Conservation (phyloP, 1,140 invertebrate genomes). For the Drosophila guanche region DNA sequence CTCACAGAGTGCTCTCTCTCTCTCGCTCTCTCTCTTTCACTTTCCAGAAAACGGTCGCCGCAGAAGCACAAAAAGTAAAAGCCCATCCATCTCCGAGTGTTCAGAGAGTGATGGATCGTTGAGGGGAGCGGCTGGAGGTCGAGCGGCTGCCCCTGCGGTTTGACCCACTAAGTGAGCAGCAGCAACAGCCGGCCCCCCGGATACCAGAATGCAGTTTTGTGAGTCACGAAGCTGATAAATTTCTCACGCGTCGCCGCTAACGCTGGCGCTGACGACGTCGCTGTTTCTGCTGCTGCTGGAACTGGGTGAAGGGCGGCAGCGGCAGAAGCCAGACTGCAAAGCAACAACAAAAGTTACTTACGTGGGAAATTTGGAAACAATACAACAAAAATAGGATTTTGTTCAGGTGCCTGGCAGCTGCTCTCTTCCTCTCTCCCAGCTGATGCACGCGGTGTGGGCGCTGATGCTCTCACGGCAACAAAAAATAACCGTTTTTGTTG, state of each 20-base stretch:
- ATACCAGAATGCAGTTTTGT: conserved; percentile 17
- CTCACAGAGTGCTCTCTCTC: conserved; percentile 6
- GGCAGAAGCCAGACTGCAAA: too few relatives aligned
- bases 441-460: too few relatives aligned
- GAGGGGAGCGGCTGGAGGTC: conserved; percentile 25
- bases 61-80: conserved; percentile 58
- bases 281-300: neutral
- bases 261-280: too few relatives aligned
- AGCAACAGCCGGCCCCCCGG: too few relatives aligned
- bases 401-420: conserved; percentile 1
- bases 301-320: conserved; percentile 40
- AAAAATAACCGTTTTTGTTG: too few relatives aligned
- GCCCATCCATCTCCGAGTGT: conserved; percentile 43
- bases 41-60: conserved; percentile 46
- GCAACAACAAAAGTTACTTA: conserved; percentile 10
- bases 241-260: conserved; percentile 28
- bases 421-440: conserved; percentile 2
- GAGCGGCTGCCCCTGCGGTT: conserved; percentile 1
- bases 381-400: conserved; percentile 4
- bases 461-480: too few relatives aligned
- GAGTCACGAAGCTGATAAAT: conserved; percentile 39
- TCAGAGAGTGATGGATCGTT: neutral
- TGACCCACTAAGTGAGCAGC: conserved; percentile 10
- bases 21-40: conserved; percentile 39
- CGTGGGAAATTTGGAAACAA: conserved; percentile 12